Percentiles rank a stretch among this genome's conserved stretches.
Conservation (phyloP, 1,140 invertebrate species). For the Nylanderia fulva region DNA sequence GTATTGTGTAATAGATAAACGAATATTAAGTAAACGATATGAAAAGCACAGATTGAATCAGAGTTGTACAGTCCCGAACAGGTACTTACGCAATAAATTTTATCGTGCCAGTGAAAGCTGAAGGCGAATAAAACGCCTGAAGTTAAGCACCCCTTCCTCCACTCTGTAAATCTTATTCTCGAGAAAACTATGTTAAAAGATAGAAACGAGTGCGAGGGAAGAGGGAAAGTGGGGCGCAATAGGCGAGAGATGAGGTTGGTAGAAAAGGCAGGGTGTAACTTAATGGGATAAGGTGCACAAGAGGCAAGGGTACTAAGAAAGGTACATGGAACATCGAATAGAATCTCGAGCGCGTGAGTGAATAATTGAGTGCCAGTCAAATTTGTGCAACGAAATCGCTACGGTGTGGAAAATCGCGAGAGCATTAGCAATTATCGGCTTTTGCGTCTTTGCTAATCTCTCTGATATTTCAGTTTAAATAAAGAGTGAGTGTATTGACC, state of each 20-base stretch:
- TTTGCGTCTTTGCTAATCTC: slow-evolving; percentile 2
- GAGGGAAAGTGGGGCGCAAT: slow-evolving; percentile 10
- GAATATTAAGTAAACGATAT: background rate
- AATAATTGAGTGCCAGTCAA: slow-evolving; percentile 72
- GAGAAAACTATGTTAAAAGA: slow-evolving; percentile 69
- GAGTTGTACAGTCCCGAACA: background rate
- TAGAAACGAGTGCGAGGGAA: slow-evolving; percentile 64
- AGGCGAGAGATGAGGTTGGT: background rate
- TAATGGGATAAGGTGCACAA: slow-evolving; percentile 42
- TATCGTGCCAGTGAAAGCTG: slow-evolving; percentile 62
- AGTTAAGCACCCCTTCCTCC: slow-evolving; percentile 26
- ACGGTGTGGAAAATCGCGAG: slow-evolving; percentile 57
- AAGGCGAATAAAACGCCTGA: slow-evolving; percentile 64
- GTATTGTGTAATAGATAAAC: background rate
- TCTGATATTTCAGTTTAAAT: slow-evolving; percentile 15
- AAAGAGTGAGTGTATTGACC: background rate
- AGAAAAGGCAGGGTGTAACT: slow-evolving; percentile 54
- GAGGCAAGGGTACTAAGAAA: slow-evolving; percentile 34
- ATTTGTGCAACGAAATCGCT: slow-evolving; percentile 71
- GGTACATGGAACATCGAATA: slow-evolving; percentile 66
- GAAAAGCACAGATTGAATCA: slow-evolving; percentile 36
- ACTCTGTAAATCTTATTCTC: slow-evolving; percentile 65
- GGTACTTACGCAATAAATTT: slow-evolving; percentile 62
- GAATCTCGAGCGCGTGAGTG: slow-evolving; percentile 62
- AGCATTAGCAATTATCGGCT: slow-evolving; percentile 57